Evolutionary conservation across 2,797 vertebrate genomes (phyloP), one percentile per base, ranked within the genome.

Genomic region (Ambastaia sidthimunki): DNA sequence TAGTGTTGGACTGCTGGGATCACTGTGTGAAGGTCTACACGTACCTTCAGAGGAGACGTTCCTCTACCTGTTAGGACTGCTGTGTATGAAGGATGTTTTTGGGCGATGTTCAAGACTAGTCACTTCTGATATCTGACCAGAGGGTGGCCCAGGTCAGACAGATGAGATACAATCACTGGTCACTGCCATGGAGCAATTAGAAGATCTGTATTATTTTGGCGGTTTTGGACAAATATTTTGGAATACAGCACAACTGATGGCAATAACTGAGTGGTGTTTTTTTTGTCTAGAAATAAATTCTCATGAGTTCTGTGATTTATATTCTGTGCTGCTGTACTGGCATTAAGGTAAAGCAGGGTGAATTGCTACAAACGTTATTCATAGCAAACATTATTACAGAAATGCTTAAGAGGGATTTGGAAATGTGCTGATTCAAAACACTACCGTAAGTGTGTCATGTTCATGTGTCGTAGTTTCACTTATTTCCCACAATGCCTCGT

Each of bases 11-110:
- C 89, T 99, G 96, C 83, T 98, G 96, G 97, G 98, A 99, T 92
- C 96, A 99, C 12, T 99, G 98, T 89, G 96, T 99, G 83, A 99
- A 99, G 92, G 95, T 99, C 85, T 99, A 97, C 89, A 96, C 95
- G 65, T 99, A 99, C 87, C 93, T 96, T 76, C 92, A 97, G 86
- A 95, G 93, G 91, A 94, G 96, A 80, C 93, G 93, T 67, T 94
- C 93, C 12, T 94, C 92, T 31, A 92, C 91, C 15, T 93, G 91
- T 60, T 94, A 93, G 76, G 60, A 28, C 12, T n/a, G 80, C 79
- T n/a, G 15, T 72, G 37, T 73, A 52, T 83, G 82, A 80, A 41
- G 15, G 19, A 15, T 25, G 21, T 2, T 6, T 55, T 55, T 25
- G 31, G 37, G 57, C 25, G 21, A 59, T 71, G 55, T 60, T 31